Evolutionary conservation across 2,113 vertebrate genomes (phyloP).

Genomic region (Dromaius novaehollandiae): DNA sequence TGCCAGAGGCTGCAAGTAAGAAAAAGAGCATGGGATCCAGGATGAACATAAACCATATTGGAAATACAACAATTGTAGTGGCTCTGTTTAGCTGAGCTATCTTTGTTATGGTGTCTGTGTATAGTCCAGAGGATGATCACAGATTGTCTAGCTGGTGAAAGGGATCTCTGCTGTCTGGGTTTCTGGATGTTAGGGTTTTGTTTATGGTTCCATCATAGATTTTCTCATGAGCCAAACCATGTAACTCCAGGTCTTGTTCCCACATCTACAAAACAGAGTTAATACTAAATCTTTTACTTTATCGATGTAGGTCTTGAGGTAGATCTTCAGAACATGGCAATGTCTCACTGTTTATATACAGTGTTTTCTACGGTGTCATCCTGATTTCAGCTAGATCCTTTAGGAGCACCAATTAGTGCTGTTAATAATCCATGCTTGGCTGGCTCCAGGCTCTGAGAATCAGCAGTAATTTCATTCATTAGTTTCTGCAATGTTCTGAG

Average conservation of each 20-base stretch:
- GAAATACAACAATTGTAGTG: neutral
- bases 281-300: neutral
- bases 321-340: neutral
- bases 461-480: slow-evolving; percentile 21
- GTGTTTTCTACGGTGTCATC: neutral
- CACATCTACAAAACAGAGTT: neutral
- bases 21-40: slow-evolving; percentile 23
- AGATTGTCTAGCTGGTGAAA: neutral
- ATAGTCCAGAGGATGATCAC: neutral
- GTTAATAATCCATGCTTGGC: slow-evolving; percentile 12
- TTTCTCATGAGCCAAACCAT: neutral
- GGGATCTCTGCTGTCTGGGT: neutral
- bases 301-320: neutral
- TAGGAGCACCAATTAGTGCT: neutral
- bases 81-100: neutral
- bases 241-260: neutral
- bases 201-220: neutral
- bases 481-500: slow-evolving; percentile 9
- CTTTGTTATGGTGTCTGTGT: neutral
- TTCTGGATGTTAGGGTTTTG: neutral
- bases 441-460: slow-evolving; percentile 14
- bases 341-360: neutral
- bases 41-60: neutral
- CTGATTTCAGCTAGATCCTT: slow-evolving; percentile 10
- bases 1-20: slow-evolving; percentile 29